These are phyloP conservation scores for Tribolium freemani DNA, from an alignment of 2,888 invertebrate species.

Conservation along the genomic window DNA sequence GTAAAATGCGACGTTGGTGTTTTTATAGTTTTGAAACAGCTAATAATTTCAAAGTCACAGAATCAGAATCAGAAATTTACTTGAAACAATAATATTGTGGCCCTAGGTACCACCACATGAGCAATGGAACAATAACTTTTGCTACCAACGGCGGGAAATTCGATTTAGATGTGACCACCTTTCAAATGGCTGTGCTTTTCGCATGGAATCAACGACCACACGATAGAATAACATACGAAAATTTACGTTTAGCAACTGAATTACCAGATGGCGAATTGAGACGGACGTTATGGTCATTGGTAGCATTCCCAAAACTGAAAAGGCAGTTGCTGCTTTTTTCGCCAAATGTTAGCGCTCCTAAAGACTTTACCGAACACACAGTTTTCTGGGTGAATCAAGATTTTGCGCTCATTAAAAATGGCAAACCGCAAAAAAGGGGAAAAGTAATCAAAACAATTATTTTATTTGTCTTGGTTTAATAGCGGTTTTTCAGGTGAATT, in stretches of 20 bases:
- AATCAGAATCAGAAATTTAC: no score
- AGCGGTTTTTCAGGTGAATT: conserved; percentile 76
- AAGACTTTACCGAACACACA: conserved; percentile 94
- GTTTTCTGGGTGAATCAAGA: conserved; percentile 98
- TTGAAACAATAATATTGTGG: no score
- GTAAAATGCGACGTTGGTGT: no score
- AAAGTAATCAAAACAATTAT: conserved; percentile 70
- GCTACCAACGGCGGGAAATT: conserved; percentile 92
- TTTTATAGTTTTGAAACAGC: no score
- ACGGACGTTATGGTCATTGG: conserved; percentile 95
- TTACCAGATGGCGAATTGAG: conserved; percentile 95
- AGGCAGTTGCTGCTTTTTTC: conserved; percentile 89
- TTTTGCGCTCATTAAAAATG: conserved; percentile 95
- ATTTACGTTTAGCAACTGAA: conserved; percentile 95
- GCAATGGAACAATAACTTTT: conserved; percentile 98
- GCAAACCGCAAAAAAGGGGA: conserved; percentile 93
- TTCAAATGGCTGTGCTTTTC: conserved; percentile 99
- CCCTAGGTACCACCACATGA: conserved; percentile 92
- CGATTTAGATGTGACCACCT: conserved; percentile 98
- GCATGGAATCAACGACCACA: conserved; percentile 98
- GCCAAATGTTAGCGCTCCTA: conserved; percentile 86
- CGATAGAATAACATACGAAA: conserved; percentile 96
- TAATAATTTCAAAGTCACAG: no score
- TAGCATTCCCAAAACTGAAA: conserved; percentile 96
- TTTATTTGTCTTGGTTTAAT: conserved; percentile 4